A percentile compares a stretch with the other conserved stretches of the same genome.
Conservation (phyloP, 2,888 invertebrate species). For the Sesia bembeciformis region DNA sequence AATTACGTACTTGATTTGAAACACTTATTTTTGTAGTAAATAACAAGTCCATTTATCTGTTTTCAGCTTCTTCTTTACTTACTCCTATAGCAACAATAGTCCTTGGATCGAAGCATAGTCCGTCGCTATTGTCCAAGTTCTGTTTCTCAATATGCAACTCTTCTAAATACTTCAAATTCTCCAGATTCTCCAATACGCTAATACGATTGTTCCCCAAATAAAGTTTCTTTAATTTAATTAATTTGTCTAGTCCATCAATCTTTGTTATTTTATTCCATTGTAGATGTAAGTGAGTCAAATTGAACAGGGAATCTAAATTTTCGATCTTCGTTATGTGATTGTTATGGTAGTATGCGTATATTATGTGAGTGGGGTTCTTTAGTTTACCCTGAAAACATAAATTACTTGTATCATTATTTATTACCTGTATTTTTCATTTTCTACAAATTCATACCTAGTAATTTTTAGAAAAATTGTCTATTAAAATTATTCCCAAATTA, state of each 20-base stretch:
- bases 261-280: constrained; percentile 85
- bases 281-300: constrained; percentile 80
- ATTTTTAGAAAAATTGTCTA: too few relatives aligned
- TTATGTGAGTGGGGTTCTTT: constrained; percentile 56
- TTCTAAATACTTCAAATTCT: constrained; percentile 71
- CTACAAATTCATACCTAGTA: too few relatives aligned
- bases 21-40: too few relatives aligned
- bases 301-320: constrained; percentile 77
- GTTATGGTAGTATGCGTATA: constrained; percentile 84
- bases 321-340: constrained; percentile 85
- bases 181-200: constrained; percentile 80
- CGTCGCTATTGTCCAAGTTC: constrained; percentile 65
- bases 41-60: too few relatives aligned
- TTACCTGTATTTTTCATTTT: too few relatives aligned
- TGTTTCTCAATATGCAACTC: constrained; percentile 83
- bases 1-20: too few relatives aligned
- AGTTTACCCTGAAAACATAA: constrained; percentile 37
- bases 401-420: too few relatives aligned
- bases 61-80: constrained; percentile 14
- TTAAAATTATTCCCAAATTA: too few relatives aligned
- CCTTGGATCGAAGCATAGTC: constrained; percentile 80
- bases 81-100: constrained; percentile 75
- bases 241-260: constrained; percentile 77
- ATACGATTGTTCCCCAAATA: constrained; percentile 83
- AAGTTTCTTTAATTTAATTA: constrained; percentile 82